Base-by-base conservation (phyloP, 2,888 invertebrate species). In the Zygothrica quintamaculata region DNA sequence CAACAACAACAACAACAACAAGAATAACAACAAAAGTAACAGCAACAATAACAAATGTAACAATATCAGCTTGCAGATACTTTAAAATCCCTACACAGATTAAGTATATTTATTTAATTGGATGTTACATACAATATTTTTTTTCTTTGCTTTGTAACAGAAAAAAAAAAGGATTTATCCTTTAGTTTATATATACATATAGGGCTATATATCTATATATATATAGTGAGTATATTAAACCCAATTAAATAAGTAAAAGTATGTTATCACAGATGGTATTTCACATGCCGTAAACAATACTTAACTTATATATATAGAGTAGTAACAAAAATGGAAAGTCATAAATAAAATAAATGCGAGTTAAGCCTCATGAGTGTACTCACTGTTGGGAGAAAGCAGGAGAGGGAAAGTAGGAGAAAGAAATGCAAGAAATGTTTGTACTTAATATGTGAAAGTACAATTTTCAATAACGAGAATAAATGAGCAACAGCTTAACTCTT, bases 401-500 rank as follows among this genome's bases (percentile, higher is more conserved):
- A 12, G 18, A 12, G 31, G 25, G 26, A 6, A 16, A 50, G 42
- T n/a, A 44, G 16, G 39, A 22, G 18, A 22, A 22, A 22, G 18
- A 22, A 22, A 22, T 3, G 5, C 2, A 22, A 22, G 3, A 2
- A 22, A 22, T 22, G 18, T 22, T 5, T 9, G 11, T 9, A 33
- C 5, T 33, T 29, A 1, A 5, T n/a, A 9, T 1, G 1, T 5
- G 29, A 55, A 60, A 34, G 46, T 40, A 58, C 34, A 70, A 51
- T 55, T 74, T 43, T 51, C 46, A 75, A 73, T 57, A 69, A 56
- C 53, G 48, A 26, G 53, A 50, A 75, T 75, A 75, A 75, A 75
- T 62, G 79, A 71, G 58, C 47, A 57, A 15, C 50, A 60, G 61
- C 74, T 67, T 74, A 74, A 71, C 78, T 66, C 55, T 66, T 50